Conservation (phyloP, 2,888 invertebrate species). For the Catocala nupta region DNA sequence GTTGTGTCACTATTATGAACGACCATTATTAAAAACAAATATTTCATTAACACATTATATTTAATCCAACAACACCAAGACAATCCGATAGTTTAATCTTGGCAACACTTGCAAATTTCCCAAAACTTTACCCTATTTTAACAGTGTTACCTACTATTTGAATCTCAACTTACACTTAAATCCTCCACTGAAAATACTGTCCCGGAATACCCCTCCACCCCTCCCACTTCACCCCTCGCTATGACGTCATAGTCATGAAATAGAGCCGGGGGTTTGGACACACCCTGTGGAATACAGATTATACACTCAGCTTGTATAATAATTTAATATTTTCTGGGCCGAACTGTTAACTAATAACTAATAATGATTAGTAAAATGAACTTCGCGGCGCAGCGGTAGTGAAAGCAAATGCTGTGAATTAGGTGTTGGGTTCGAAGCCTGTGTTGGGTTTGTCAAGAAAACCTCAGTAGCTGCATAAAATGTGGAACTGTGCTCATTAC, state of each 20-base stretch:
- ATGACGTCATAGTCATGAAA: neutral
- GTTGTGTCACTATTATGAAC: too few relatives aligned
- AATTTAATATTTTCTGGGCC: too few relatives aligned
- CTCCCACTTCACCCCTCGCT: constrained; percentile 11
- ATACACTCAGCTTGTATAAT: neutral
- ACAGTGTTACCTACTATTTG: constrained; percentile 3
- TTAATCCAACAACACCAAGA: neutral
- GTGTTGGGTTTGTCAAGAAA: too few relatives aligned
- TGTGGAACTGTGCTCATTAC: too few relatives aligned
- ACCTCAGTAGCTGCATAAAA: too few relatives aligned
- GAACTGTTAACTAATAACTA: too few relatives aligned
- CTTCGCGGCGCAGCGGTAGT: too few relatives aligned
- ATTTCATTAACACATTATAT: too few relatives aligned
- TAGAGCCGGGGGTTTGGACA: neutral
- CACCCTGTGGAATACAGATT: neutral
- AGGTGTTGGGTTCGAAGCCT: too few relatives aligned
- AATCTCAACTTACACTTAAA: constrained; percentile 30
- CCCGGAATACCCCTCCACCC: constrained; percentile 28
- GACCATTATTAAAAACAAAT: too few relatives aligned
- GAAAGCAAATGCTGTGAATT: too few relatives aligned
- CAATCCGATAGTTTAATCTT: neutral
- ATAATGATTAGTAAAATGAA: too few relatives aligned
- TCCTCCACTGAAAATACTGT: constrained; percentile 35
- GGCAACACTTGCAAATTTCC: neutral
- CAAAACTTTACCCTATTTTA: constrained; percentile 15